A percentile compares a stretch with the other conserved stretches of the same genome.
phyloP scores from a whole-genome alignment of 2,113 vertebrate genomes.

The Lota lota region DNA sequence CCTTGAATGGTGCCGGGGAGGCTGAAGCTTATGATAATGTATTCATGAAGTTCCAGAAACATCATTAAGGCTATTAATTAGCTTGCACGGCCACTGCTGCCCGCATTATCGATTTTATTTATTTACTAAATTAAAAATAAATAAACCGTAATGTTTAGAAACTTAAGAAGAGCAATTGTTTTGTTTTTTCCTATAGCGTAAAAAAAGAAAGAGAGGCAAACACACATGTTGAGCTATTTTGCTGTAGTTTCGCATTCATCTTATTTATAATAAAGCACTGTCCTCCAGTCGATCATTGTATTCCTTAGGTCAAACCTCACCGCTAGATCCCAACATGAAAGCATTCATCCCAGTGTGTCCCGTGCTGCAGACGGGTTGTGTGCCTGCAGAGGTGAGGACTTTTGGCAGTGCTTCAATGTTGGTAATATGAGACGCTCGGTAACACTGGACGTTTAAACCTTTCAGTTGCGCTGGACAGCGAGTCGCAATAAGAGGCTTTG shows the following conservation, averaged over 20 bases:
- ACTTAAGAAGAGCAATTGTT: neutral
- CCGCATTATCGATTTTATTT: constrained; percentile 26
- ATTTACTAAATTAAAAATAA: constrained; percentile 9
- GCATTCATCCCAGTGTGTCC: no score
- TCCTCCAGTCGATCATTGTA: no score
- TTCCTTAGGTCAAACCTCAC: no score
- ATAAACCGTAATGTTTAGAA: neutral
- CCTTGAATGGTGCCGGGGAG: constrained; percentile 81
- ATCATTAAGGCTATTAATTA: constrained; percentile 91
- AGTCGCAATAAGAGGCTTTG: constrained; percentile 88
- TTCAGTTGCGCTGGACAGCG: constrained; percentile 87
- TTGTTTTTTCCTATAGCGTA: no score
- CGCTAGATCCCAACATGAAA: no score
- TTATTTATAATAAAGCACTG: no score
- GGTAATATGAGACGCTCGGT: constrained; percentile 75
- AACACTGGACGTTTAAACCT: constrained; percentile 82
- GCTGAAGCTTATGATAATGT: constrained; percentile 82
- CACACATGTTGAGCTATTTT: no score
- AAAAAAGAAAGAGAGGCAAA: no score
- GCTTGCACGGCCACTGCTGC: constrained; percentile 73
- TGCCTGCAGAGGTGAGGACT: constrained; percentile 19
- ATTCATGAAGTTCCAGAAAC: constrained; percentile 85
- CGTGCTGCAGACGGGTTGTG: no score
- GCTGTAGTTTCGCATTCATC: no score
- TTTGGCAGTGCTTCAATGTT: constrained; percentile 43